phyloP scores from a whole-genome alignment of 2,113 vertebrate species.

The Gasterosteus aculeatus region DNA sequence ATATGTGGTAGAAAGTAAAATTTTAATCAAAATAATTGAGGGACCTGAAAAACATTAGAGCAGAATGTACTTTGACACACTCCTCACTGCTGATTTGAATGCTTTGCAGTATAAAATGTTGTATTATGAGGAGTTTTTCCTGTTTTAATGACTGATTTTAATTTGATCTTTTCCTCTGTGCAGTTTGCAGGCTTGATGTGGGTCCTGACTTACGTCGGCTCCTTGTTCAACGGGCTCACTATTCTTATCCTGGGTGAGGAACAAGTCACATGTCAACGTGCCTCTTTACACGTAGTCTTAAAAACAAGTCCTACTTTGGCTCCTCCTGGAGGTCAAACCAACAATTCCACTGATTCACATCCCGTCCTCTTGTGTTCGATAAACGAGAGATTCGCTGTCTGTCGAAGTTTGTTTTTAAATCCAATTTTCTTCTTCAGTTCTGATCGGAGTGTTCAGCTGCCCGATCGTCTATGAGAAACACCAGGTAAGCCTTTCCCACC shows the following conservation, averaged over 20 bases:
- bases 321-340: slow-evolving; percentile 15
- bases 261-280: not conserved
- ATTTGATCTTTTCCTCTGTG: not conserved
- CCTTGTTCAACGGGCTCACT: slow-evolving; percentile 97
- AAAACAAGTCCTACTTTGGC: not conserved
- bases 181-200: slow-evolving; percentile 97
- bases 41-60: not conserved
- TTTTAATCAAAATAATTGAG: not conserved
- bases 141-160: slow-evolving; percentile 17
- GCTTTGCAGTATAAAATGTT: too few species aligned
- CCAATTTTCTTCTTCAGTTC: slow-evolving; percentile 77
- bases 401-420: not conserved
- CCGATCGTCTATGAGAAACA: slow-evolving; percentile 97
- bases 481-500: slow-evolving; percentile 80
- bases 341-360: not conserved
- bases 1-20: not conserved
- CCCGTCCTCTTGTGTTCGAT: too few species aligned
- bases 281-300: not conserved
- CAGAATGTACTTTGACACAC: too few species aligned
- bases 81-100: too few species aligned
- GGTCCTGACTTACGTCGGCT: slow-evolving; percentile 97
- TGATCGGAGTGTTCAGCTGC: slow-evolving; percentile 91
- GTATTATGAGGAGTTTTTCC: too few species aligned
- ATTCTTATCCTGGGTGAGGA: slow-evolving; percentile 93
- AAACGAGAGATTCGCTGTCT: not conserved